Conservation (phyloP, 1,140 invertebrate genomes). For the Diachasma alloeum region DNA sequence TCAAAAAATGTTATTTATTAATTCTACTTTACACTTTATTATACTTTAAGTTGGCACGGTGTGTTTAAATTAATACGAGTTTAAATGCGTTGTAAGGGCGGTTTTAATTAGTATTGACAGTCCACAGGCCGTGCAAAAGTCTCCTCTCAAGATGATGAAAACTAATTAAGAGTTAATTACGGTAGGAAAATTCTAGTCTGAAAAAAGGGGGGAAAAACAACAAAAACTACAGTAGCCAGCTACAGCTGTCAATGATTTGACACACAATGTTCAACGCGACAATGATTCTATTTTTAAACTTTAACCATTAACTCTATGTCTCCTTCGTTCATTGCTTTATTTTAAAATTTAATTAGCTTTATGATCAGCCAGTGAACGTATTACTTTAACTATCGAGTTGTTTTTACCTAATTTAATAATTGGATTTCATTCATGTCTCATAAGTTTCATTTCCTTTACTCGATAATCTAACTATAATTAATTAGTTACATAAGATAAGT, state of each 20-base stretch:
- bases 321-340: conserved; percentile 9
- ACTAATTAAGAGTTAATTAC: background rate
- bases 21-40: conserved; percentile 5
- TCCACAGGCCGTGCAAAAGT: background rate
- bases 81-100: conserved; percentile 6
- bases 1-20: background rate
- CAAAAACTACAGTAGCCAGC: background rate
- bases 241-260: conserved; percentile 5
- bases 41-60: conserved; percentile 13
- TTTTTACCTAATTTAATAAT: conserved; percentile 8
- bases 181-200: background rate
- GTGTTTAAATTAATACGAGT: background rate
- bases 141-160: background rate
- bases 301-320: conserved; percentile 14
- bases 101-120: background rate
- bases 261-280: conserved; percentile 5
- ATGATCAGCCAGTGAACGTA: conserved; percentile 22
- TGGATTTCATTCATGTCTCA: conserved; percentile 8
- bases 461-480: conserved; percentile 23
- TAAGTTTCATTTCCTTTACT: background rate
- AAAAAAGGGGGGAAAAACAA: background rate
- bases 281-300: conserved; percentile 14
- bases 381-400: conserved; percentile 5
- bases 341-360: conserved; percentile 10
- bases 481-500: conserved; percentile 17